Conservation (phyloP, 2,797 vertebrate genomes). For the Eulemur albifrons region DNA sequence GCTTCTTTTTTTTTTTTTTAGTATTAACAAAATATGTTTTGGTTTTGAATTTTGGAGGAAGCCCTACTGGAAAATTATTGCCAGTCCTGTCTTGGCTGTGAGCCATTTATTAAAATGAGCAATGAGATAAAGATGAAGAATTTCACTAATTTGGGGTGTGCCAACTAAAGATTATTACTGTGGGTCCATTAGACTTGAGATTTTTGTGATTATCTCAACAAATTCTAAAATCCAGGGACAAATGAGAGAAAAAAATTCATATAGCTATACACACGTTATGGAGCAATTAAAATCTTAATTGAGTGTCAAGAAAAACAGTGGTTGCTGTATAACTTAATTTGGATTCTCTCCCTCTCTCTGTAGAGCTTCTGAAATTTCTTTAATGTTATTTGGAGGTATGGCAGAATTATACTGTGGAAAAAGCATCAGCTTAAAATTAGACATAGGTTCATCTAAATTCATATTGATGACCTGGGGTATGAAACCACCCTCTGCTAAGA, state of each 20-base stretch:
- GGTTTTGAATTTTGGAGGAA: slow-evolving; percentile 45
- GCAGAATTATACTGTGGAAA: background rate
- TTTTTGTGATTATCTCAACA: slow-evolving; percentile 35
- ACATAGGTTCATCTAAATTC: background rate
- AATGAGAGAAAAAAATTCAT: slow-evolving; percentile 17
- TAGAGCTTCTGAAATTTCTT: background rate
- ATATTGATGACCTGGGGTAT: background rate
- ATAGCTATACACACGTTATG: background rate
- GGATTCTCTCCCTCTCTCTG: background rate
- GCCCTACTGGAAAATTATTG: slow-evolving; percentile 34
- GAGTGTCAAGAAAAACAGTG: background rate
- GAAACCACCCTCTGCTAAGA: background rate
- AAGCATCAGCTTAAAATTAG: slow-evolving; percentile 8
- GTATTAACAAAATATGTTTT: slow-evolving; percentile 25
- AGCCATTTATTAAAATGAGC: slow-evolving; percentile 14
- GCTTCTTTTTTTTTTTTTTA: background rate
- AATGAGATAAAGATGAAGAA: slow-evolving; percentile 32
- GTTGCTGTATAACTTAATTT: background rate
- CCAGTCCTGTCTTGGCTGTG: background rate
- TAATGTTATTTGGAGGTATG: background rate
- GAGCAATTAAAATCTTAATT: slow-evolving; percentile 38
- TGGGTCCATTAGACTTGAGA: background rate
- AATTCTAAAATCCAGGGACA: slow-evolving; percentile 13
- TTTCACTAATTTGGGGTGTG: background rate
- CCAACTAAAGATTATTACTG: slow-evolving; percentile 1